Base-by-base conservation (phyloP, 2,888 invertebrate species). In the Melangyna quadrimaculata region DNA sequence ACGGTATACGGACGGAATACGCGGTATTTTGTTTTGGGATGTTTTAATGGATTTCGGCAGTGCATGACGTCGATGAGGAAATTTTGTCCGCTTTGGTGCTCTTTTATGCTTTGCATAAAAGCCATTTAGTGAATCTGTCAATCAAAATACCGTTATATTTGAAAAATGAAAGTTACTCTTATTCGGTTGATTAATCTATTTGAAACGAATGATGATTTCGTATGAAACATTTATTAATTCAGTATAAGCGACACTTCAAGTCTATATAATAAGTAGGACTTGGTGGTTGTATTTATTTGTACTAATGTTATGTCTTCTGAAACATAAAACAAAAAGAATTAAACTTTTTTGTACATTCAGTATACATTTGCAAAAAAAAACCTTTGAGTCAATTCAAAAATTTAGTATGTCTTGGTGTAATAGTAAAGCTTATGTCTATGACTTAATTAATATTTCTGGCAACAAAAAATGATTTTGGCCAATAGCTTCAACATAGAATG, bases 111-210 rank as follows among this genome's bases (percentile, higher is more conserved):
- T 74, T 80, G 75, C 79, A 67, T 83, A 70, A 71, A 57, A 71
- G 59, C 51, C 53, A 71, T 53, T 77, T 72, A 84, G 79, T 63
- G 61, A 22, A 69, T 72, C 75, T 61, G 84, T 84, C 84, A 48
- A 63, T 84, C 84, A 84, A 79, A 84, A 24, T 59, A 27, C 59
- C 61, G 84, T 40, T 78, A 55, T 77, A 84, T 80, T 69, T 77
- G 75, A 80, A 78, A 86, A 81, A 77, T 77, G 72, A 86, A 81
- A 80, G 86, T 78, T 59, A 37, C 69, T 77, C 55, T 79, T 84
- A 75, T 37, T 19, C 17, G 57, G 27, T 70, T 74, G 10, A 61
- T 53, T 61, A 61, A 63, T 74, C 55, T 74, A 80, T 69, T 63
- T 61, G 45, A 37, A 35, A 43, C 69, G 51, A 61, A 69, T 57